A percentile compares a stretch with the other conserved stretches of the same genome.
Conservation (phyloP, 1,140 invertebrate species). For the Melitaea cinxia region DNA sequence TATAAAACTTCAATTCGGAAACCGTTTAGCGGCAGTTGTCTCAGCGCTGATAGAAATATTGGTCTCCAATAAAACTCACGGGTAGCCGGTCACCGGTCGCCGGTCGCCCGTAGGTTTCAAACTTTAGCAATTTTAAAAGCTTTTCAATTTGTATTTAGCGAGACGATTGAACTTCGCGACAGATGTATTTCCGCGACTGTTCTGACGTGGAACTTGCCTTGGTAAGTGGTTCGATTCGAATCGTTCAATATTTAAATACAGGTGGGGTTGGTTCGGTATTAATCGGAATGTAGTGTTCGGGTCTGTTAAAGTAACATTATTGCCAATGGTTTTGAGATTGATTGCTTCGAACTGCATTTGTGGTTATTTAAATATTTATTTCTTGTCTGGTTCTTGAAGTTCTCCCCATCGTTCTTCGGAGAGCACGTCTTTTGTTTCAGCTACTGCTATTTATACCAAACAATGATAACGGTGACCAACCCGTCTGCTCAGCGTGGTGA, state of each 20-base stretch:
- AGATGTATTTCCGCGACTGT: not conserved
- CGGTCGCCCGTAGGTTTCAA: conserved; percentile 2
- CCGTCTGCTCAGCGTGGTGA: too few species aligned
- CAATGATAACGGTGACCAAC: too few species aligned
- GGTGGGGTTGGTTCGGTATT: not conserved
- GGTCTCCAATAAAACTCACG: conserved; percentile 13
- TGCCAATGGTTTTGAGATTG: too few species aligned
- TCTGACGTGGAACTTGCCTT: not conserved
- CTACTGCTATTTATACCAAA: too few species aligned
- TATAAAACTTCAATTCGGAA: conserved; percentile 1
- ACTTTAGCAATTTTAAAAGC: conserved; percentile 15
- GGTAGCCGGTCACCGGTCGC: not conserved
- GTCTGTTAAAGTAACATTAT: too few species aligned
- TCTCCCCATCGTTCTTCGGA: too few species aligned
- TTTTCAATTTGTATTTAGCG: conserved; percentile 18
- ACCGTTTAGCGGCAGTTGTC: conserved; percentile 1
- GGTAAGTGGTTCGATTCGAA: not conserved
- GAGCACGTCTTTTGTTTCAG: too few species aligned
- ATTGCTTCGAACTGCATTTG: too few species aligned
- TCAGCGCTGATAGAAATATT: conserved; percentile 10
- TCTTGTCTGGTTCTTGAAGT: too few species aligned
- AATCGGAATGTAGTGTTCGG: too few species aligned
- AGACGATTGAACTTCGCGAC: conserved; percentile 4
- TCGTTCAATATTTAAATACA: not conserved
- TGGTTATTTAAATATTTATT: too few species aligned